Evolutionary conservation across 2,888 invertebrate genomes (phyloP), one percentile per base, ranked within the genome.

Genomic region (Dichetophora obliterata): DNA sequence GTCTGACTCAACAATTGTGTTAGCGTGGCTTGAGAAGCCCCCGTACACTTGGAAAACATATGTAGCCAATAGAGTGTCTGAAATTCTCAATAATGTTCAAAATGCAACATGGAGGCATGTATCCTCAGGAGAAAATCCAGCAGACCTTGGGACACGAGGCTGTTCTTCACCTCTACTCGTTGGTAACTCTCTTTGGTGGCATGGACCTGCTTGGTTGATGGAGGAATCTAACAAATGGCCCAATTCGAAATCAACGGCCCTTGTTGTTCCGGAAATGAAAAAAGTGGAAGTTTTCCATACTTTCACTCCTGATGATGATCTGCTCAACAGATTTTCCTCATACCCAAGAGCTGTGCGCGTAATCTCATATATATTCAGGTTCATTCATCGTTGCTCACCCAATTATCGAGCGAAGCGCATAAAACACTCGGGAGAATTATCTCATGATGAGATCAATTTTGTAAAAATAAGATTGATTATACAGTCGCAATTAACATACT

Each of bases 1-100:
- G 71, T 70, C 75, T 1, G 76, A 79, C 37, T 76, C 75, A 1
- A 50, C 79, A 6, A 77, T 77, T 27, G 76, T 79, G 14, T 43
- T 74, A 2, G 69, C 75, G 0, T 79, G 79, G 71, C 63, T 79
- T 34, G 59, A 75, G 37, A 79, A 76, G 54, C 31, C 75, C 22
- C 71, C 79, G 5, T 59, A 68, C 43, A 43, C 19, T 0, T 76
- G 69, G 76, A 78, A 59, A 34, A 76, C 78, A 2, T 77, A 75
- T 27, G 63, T 75, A 1, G 78, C 73, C 0, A 76, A 78, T 27
- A 37, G 77, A 5, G 37, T 73, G 3, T 73, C 79, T 14, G 48
- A 71, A 43, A 76, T 76, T 31, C 11, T 48, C 16, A 63, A 54
- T 5, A 8, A 52, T 4, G 19, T 75, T 3, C 31, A 50, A 0